Evolutionary conservation across 2,113 vertebrate species (phyloP), one percentile per base, ranked within the genome.

Genomic region (Cyanoramphus novaezelandiae): DNA sequence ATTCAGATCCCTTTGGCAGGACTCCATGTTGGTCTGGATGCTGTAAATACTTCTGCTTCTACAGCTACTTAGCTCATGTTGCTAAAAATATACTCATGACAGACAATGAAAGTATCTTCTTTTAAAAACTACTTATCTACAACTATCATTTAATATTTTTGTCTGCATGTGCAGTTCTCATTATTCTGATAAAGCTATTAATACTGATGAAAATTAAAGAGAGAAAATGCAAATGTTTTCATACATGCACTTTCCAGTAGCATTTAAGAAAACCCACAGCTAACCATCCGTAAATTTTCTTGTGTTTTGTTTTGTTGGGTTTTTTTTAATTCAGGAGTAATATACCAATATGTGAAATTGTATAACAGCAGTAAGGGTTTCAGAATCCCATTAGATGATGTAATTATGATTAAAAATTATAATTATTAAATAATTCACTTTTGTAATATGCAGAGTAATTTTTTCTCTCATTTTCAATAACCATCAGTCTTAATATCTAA

Each of bases 1-100:
- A 97, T 97, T 98, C 97, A 98, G 97, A 98, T 96, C 97, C 90
- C 95, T 91, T 98, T 98, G 98, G 98, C 98, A 97, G 87, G 59
- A 65, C 25, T 97, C 98, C 98, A 97, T 20, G 86, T 84, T 96
- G 97, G 88, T 98, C 97, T 97, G 95, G 93, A 96, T 93, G 94
- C 96, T 96, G 96, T 97, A 97, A 97, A 96, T 93, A 98, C 96
- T 96, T 95, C 94, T 97, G 80, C 50, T 95, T 97, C 97, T 93
- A 95, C 95, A 95, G 52, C 93, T 82, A 93, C 89, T 97, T 96
- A 83, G 88, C 95, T 96, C 74, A 95, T 64, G 43, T 59, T 91
- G 67, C 89, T 96, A 97, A 97, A 96, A 95, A 93, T 96, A 93
- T 52, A 94, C 88, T 90, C 88, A 43, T 92, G 86, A 71, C 85